Evolutionary conservation across 2,797 vertebrate genomes (phyloP).

Genomic region (Danionella dracula): DNA sequence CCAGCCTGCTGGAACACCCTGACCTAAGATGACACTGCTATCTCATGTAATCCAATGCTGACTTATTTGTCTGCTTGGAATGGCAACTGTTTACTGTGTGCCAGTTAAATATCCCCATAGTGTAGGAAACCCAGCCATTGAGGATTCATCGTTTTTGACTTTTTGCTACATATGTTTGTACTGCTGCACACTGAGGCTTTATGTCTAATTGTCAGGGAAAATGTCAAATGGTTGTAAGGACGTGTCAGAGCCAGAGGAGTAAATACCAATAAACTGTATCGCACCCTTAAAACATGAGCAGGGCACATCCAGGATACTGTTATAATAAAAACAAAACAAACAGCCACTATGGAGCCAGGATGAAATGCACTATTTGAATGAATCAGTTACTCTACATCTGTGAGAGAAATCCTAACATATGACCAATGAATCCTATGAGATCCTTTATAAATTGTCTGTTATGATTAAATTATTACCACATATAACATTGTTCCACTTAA

Average conservation of each 20-base stretch:
- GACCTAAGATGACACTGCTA: neutral
- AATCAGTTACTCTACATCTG: too few species aligned
- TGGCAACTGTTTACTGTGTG: conserved; percentile 13
- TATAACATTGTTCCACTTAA: too few species aligned
- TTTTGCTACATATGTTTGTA: conserved; percentile 50
- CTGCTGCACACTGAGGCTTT: conserved; percentile 30
- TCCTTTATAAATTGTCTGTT: too few species aligned
- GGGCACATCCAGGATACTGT: neutral
- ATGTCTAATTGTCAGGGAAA: conserved; percentile 53
- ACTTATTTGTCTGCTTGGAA: conserved; percentile 32
- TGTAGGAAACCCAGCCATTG: conserved; percentile 33
- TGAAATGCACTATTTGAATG: conserved; percentile 25
- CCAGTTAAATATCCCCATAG: conserved; percentile 10
- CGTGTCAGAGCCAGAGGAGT: conserved; percentile 25
- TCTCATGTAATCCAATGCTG: neutral
- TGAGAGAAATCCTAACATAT: too few species aligned
- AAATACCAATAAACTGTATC: neutral
- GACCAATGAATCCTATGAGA: too few species aligned
- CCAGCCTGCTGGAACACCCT: conserved; percentile 8
- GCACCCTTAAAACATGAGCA: conserved; percentile 1
- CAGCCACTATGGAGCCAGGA: neutral
- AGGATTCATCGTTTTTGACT: conserved; percentile 53
- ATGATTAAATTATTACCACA: too few species aligned
- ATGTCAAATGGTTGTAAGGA: conserved; percentile 48
- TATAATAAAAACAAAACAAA: conserved; percentile 4